Evolutionary conservation across 2,888 invertebrate species (phyloP).

Genomic region (Reticulitermes lucifugus): DNA sequence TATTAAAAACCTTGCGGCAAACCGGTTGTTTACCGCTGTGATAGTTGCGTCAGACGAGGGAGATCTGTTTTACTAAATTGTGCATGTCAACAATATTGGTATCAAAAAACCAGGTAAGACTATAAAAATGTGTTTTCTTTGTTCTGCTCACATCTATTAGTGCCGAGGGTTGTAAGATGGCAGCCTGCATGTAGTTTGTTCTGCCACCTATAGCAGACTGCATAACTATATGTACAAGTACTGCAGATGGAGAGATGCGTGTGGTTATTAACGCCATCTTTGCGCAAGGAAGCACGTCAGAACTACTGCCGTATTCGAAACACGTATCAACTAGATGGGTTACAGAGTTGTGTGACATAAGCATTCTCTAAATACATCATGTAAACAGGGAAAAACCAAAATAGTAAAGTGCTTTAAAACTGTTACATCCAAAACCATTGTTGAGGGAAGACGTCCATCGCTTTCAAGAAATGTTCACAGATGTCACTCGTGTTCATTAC

Average conservation of each 20-base stretch:
- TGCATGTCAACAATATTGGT: too few relatives aligned
- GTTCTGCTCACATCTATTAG: too few relatives aligned
- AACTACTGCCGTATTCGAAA: neutral
- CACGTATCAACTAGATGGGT: neutral
- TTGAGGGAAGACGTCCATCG: neutral
- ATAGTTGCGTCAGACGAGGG: too few relatives aligned
- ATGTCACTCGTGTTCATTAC: neutral
- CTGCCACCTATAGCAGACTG: constrained; percentile 1
- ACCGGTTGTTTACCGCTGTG: too few relatives aligned
- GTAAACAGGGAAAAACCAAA: neutral
- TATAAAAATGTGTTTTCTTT: too few relatives aligned
- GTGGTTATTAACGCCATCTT: constrained; percentile 19
- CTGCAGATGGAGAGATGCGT: neutral
- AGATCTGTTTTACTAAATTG: too few relatives aligned
- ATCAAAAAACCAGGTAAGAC: too few relatives aligned
- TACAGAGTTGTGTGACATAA: neutral
- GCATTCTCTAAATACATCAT: neutral
- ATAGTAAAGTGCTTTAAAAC: neutral
- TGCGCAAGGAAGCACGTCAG: neutral
- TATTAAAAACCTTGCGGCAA: too few relatives aligned
- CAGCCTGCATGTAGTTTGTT: neutral
- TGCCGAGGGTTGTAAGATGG: neutral
- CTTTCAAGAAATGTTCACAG: neutral
- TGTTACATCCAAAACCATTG: neutral
- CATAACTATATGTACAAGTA: neutral